Conservation (phyloP, 2,797 vertebrate genomes). For the Acrocephalus scirpaceus region DNA sequence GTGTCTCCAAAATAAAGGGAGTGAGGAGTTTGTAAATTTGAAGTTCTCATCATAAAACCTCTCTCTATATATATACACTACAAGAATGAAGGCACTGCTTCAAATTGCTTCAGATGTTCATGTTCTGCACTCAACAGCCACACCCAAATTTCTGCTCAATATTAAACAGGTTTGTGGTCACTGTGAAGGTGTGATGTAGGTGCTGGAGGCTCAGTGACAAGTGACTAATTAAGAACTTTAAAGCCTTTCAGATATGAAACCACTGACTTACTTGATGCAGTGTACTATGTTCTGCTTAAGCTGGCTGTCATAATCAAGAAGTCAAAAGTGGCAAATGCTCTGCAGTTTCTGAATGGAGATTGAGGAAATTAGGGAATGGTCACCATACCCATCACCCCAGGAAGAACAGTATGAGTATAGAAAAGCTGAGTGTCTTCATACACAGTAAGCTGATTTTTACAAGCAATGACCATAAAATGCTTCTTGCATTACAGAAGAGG, state of each 20-base stretch:
- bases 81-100: not conserved
- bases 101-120: not conserved
- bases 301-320: not conserved
- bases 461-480: not conserved
- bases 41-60: not conserved
- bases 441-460: not conserved
- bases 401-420: not conserved
- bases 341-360: not conserved
- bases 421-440: not conserved
- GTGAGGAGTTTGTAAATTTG: not conserved
- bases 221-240: not conserved
- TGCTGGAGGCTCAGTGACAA: not conserved
- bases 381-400: not conserved
- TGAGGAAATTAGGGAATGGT: not conserved
- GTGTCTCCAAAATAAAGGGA: not conserved
- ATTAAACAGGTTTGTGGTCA: not conserved
- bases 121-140: not conserved
- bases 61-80: not conserved
- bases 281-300: not conserved
- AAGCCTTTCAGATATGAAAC: not conserved
- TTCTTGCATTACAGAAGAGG: not conserved
- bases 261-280: not conserved
- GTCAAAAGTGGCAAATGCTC: not conserved
- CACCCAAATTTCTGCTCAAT: not conserved
- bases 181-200: rapidly evolving